A percentile compares a stretch with the other conserved stretches of the same genome.
Evolutionary conservation across 2,113 vertebrate species (phyloP).

Genomic region (Phoxinus phoxinus): DNA sequence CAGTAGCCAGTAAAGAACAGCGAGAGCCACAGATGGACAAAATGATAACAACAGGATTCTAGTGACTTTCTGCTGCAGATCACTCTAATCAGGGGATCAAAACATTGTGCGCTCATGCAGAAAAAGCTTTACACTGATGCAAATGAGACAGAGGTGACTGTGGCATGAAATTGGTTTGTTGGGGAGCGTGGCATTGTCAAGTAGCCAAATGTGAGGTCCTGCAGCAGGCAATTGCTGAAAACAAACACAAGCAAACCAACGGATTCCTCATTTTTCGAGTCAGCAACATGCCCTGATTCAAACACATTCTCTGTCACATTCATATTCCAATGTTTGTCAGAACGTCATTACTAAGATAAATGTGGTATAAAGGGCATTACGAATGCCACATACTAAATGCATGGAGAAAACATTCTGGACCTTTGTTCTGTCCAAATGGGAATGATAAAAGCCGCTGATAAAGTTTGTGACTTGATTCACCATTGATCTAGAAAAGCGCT

Average conservation of each 20-base stretch:
- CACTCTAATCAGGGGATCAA: slow-evolving; percentile 56
- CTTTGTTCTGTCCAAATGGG: slow-evolving; percentile 32
- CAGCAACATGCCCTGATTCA: neutral
- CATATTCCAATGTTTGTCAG: slow-evolving; percentile 26
- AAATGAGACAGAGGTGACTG: slow-evolving; percentile 49
- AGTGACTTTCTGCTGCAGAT: slow-evolving; percentile 43
- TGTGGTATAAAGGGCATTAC: slow-evolving; percentile 29
- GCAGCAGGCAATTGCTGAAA: slow-evolving; percentile 29
- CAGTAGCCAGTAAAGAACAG: neutral
- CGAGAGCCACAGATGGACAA: slow-evolving; percentile 25
- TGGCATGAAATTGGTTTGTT: slow-evolving; percentile 55
- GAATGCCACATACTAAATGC: slow-evolving; percentile 10
- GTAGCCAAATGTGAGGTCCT: slow-evolving; percentile 25
- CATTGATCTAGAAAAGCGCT: neutral
- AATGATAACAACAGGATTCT: slow-evolving; percentile 26
- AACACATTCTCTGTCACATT: neutral
- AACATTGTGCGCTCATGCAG: slow-evolving; percentile 42
- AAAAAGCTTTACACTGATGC: slow-evolving; percentile 43
- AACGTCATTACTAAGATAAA: slow-evolving; percentile 29
- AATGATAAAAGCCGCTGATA: slow-evolving; percentile 31
- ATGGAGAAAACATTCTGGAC: neutral
- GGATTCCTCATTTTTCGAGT: neutral
- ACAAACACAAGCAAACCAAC: neutral
- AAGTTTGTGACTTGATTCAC: neutral
- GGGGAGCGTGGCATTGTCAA: slow-evolving; percentile 28